Base-by-base conservation (phyloP, 2,113 vertebrate genomes). In the Micromys minutus region DNA sequence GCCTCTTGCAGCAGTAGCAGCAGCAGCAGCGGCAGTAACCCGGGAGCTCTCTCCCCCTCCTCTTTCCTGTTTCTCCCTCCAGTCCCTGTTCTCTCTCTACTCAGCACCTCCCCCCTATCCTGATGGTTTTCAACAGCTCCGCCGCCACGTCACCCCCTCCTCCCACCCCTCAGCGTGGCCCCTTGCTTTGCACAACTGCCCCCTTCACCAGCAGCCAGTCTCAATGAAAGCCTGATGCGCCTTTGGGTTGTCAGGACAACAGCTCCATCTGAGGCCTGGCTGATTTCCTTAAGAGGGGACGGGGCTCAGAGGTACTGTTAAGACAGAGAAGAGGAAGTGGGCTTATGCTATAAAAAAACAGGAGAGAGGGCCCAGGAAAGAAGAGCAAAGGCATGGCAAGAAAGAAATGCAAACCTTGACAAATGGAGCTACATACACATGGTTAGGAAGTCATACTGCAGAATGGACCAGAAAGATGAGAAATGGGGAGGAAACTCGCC, bases 211-310 rank as follows among this genome's bases (percentile, higher is more conserved):
- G 45, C 87, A 50, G 89, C 94, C 96, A 94, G 91, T 93, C 98
- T 97, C 80, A 91, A 72, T 88, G 96, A 96, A 97, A 98, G 98
- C 98, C 97, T 87, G 98, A 98, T 98, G 98, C 97, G 97, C 98
- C 98, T 97, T 97, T 94, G 97, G 98, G 99, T 98, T 99, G 98
- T 99, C 99, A 98, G 97, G 98, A 99, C 98, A 99, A 99, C 98
- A 98, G 98, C 98, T 98, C 98, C 98, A 98, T 98, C 98, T 96
- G 98, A 98, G 98, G 98, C 98, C 98, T 97, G 97, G 97, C 93
- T 97, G 97, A 97, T 97, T 98, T 94, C 89, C 95, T 97, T 97
- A 95, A 97, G 72, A 94, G 95, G 87, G 95, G 95, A 93, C 29
- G 96, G 98, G 95, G 95, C 95, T 95, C 93, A 88, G 93, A 95